phyloP scores from a whole-genome alignment of 92 coral and sea anemone species.

The Scolanthus callimorphus region DNA sequence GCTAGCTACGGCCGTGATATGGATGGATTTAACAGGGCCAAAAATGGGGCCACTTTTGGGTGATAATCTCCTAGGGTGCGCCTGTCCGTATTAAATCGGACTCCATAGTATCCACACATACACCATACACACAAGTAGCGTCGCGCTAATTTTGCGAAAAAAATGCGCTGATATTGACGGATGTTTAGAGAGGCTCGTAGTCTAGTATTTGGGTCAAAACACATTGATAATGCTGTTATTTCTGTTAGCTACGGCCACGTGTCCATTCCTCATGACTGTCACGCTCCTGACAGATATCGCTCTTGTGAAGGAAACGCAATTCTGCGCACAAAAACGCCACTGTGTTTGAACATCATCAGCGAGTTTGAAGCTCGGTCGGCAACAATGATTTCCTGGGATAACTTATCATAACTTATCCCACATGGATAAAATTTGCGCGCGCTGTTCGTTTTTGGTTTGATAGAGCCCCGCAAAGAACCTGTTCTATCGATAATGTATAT shows the following conservation, averaged over 20 bases:
- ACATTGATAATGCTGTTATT: conserved; percentile 15
- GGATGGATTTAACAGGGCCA: too few relatives aligned
- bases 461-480: conserved; percentile 34
- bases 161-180: too few relatives aligned
- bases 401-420: conserved; percentile 45
- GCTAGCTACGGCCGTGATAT: too few relatives aligned
- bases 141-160: too few relatives aligned
- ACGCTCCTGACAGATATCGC: conserved; percentile 40
- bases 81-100: too few relatives aligned
- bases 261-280: conserved; percentile 47
- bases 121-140: too few relatives aligned
- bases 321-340: conserved; percentile 34
- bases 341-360: conserved; percentile 37
- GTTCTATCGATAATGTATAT: conserved; percentile 31
- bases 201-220: conserved; percentile 1
- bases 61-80: too few relatives aligned
- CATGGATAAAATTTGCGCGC: conserved; percentile 32
- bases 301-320: conserved; percentile 27
- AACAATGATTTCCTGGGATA: conserved; percentile 49
- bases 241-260: conserved; percentile 59
- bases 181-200: too few relatives aligned
- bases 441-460: conserved; percentile 24
- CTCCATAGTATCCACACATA: too few relatives aligned
- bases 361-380: conserved; percentile 56
- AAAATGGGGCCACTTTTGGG: too few relatives aligned